A percentile compares a stretch with the other conserved stretches of the same genome.
Conservation (phyloP, 1,140 invertebrate genomes). For the Leptinotarsa texana region DNA sequence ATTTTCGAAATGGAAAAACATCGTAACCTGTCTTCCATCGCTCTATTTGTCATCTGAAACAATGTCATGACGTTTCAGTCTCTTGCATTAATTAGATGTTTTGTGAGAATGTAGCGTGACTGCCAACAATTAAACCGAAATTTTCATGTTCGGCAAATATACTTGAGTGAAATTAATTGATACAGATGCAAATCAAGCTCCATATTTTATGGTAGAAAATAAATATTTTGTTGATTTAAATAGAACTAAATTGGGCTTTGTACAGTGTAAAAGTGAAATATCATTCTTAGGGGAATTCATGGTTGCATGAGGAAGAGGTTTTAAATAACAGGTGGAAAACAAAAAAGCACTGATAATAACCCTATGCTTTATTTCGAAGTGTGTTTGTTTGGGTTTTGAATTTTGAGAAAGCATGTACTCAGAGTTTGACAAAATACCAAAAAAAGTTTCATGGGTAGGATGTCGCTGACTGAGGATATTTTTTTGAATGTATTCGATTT, state of each 20-base stretch:
- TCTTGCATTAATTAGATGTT: slow-evolving; percentile 18
- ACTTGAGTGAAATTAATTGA: slow-evolving; percentile 40
- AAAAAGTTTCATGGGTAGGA: too few relatives aligned
- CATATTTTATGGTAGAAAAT: slow-evolving; percentile 14
- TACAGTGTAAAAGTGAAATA: slow-evolving; percentile 17
- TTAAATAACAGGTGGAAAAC: not conserved
- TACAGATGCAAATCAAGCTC: slow-evolving; percentile 31
- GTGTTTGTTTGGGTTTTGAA: too few relatives aligned
- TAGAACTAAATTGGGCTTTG: slow-evolving; percentile 12
- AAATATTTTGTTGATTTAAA: slow-evolving; percentile 30
- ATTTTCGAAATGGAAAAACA: not conserved
- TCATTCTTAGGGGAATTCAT: slow-evolving; percentile 1
- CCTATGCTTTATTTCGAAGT: too few relatives aligned
- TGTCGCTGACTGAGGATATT: too few relatives aligned
- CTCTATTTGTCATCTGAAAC: slow-evolving; percentile 18
- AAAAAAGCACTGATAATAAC: not conserved
- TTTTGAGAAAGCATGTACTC: too few relatives aligned
- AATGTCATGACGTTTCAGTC: not conserved
- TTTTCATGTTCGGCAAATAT: slow-evolving; percentile 40
- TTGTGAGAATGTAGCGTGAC: slow-evolving; percentile 32
- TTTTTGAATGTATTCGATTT: too few relatives aligned
- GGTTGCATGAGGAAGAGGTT: not conserved
- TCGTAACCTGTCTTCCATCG: not conserved
- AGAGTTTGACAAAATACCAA: too few relatives aligned
- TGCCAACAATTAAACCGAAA: slow-evolving; percentile 36